A percentile compares a stretch with the other conserved stretches of the same genome.
These are phyloP conservation scores for Cepaea hortensis DNA, from an alignment of 2,888 invertebrate species.

Conservation along the genomic window DNA sequence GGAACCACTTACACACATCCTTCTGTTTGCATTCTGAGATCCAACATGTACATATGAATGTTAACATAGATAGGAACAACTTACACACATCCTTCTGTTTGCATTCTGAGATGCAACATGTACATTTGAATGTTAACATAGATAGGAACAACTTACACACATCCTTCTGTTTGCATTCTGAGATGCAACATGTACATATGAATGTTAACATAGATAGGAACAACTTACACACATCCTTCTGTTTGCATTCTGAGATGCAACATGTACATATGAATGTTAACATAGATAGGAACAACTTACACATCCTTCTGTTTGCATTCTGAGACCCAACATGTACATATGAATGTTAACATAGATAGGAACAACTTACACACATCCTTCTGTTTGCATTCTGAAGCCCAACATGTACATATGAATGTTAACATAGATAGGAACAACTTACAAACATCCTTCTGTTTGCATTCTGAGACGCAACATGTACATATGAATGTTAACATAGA, in stretches of 20 bases:
- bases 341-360: not conserved
- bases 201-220: not conserved
- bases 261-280: not conserved
- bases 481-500: not conserved
- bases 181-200: not conserved
- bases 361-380: not conserved
- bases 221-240: not conserved
- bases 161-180: not conserved
- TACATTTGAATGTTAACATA: not conserved
- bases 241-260: not conserved
- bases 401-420: not conserved
- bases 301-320: not conserved
- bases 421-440: not conserved
- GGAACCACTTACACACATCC: not conserved
- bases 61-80: not conserved
- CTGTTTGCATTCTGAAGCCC: not conserved
- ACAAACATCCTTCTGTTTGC: not conserved
- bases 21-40: not conserved
- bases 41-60: not conserved
- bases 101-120: not conserved
- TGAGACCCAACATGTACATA: not conserved
- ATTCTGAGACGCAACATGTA: not conserved
- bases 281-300: not conserved
- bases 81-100: not conserved
- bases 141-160: not conserved